phyloP scores from a whole-genome alignment of 2,888 invertebrate genomes.

The Gastrophysa polygoni region DNA sequence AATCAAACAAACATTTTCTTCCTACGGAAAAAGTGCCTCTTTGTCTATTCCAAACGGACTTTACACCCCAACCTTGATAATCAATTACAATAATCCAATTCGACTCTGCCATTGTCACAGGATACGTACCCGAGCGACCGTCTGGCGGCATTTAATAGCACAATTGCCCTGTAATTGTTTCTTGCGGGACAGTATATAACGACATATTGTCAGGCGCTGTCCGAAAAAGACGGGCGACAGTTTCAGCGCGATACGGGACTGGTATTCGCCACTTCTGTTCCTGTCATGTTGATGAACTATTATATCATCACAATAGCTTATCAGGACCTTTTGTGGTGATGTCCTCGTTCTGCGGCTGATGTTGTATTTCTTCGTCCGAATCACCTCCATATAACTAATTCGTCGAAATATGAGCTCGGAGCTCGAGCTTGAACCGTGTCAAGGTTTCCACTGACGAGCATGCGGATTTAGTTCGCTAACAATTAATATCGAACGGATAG shows the following conservation, averaged over 20 bases:
- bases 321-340: conserved; percentile 52
- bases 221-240: conserved; percentile 17
- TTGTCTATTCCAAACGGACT: background rate
- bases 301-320: conserved; percentile 56
- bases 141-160: background rate
- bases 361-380: conserved; percentile 28
- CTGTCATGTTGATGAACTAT: conserved; percentile 57
- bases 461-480: too few species aligned
- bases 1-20: too few species aligned
- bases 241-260: conserved; percentile 5
- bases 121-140: background rate
- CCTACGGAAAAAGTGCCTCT: background rate
- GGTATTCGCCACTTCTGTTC: conserved; percentile 41
- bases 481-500: too few species aligned
- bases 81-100: background rate
- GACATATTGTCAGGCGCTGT: conserved; percentile 15
- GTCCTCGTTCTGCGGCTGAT: conserved; percentile 27
- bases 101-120: background rate
- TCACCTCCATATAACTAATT: conserved; percentile 23
- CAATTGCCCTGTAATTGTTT: conserved; percentile 1
- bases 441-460: too few species aligned
- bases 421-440: too few species aligned
- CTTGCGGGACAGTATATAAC: background rate
- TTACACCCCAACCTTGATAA: background rate
- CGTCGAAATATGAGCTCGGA: too few species aligned